phyloP scores from a whole-genome alignment of 2,888 invertebrate species.

The Meghimatium bilineatum region DNA sequence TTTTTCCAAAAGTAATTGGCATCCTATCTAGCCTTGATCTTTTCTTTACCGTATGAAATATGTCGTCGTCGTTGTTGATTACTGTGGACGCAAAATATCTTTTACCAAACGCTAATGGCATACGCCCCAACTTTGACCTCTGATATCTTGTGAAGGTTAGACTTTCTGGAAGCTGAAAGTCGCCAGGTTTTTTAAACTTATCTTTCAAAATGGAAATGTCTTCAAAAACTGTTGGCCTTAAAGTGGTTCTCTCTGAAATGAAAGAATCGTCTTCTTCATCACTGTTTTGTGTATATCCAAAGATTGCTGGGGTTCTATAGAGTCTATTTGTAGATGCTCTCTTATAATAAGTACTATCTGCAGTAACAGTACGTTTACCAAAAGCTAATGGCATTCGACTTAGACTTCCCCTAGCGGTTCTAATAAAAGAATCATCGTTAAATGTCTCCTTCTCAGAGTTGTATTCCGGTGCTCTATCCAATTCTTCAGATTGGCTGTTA shows the following conservation, averaged over 20 bases:
- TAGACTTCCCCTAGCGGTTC: not conserved
- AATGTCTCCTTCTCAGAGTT: not conserved
- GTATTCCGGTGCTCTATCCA: not conserved
- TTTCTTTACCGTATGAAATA: not conserved
- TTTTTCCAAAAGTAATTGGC: not conserved
- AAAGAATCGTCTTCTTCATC: not conserved
- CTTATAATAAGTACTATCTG: not conserved
- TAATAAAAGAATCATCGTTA: not conserved
- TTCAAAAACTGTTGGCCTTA: not conserved
- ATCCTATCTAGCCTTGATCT: not conserved
- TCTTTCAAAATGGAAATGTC: not conserved
- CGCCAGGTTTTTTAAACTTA: not conserved
- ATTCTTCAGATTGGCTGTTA: not conserved
- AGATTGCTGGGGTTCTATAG: not conserved
- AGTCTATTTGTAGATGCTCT: not conserved
- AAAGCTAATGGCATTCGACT: not conserved
- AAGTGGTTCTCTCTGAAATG: not conserved
- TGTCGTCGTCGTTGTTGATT: not conserved
- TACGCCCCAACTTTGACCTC: not conserved
- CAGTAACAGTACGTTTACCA: not conserved
- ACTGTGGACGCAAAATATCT: not conserved
- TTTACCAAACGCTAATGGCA: constrained; percentile 1
- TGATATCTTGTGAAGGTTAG: not conserved
- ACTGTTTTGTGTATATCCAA: not conserved
- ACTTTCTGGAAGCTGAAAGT: not conserved